Base-by-base conservation (phyloP, 2,113 vertebrate genomes). In the Pomatostomus ruficeps region DNA sequence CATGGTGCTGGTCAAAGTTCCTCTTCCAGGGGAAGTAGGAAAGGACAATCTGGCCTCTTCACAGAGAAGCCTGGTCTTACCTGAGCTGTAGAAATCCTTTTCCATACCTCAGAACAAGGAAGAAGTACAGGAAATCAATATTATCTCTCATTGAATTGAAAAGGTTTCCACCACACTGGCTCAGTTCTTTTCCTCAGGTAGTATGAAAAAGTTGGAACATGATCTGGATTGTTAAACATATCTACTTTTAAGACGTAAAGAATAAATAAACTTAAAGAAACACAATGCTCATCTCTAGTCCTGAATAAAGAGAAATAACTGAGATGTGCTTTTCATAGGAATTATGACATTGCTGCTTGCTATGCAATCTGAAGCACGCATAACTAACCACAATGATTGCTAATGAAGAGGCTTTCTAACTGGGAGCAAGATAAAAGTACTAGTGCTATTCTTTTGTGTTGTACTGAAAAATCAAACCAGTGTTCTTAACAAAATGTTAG, bases 221-320 rank as follows among this genome's bases (percentile, higher is more conserved):
- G 26, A 38, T 85, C 58, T 73, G 77, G 46, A 66, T 72, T 85
- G 35, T 85, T 85, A 87, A 91, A 62, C 7, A 21, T 43, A 61
- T 10, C 38, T 75, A n/a, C 79, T 85, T 94, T 92, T 76, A 29
- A 40, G 40, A 83, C 19, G 19, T 62, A 26, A 73, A 73, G 21
- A 93, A 82, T 42, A 91, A 88, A 94, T 73, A 88, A 63, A 80
- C 45, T 46, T 79, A n/a, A 71, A 88, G 46, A 85, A 89, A 79
- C 52, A 67, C 28, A 76, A 21, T 58, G 19, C 23, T 33, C 6
- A 17, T 75, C 38, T 73, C 36, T n/a, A 73, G 22, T 70, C 40
- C 35, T 52, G 62, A 78, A 57, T 70, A 88, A 79, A 76, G 38
- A 83, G 54, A 81, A 67, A 18, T 59, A 17, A 65, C 48, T 72